Percentiles rank a stretch among this genome's conserved stretches.
These are phyloP conservation scores for Neomonachus schauinslandi DNA, from an alignment of 2,113 vertebrate species.

Conservation along the genomic window DNA sequence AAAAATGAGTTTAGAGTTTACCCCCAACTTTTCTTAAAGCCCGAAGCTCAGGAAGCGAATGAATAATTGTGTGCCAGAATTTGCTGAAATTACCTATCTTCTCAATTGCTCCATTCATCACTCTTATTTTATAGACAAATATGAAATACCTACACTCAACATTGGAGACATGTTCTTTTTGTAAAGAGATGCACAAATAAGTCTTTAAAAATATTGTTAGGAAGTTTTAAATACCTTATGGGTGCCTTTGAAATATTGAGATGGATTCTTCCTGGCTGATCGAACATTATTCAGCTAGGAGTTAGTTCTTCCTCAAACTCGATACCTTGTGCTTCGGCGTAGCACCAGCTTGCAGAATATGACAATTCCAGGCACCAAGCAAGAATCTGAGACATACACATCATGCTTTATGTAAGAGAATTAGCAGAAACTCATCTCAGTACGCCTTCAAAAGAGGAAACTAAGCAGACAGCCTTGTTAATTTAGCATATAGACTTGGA, in stretches of 20 bases:
- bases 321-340: conserved; percentile 15
- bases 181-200: neutral
- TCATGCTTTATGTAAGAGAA: conserved; percentile 82
- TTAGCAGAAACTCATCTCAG: conserved; percentile 84
- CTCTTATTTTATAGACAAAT: conserved; percentile 39
- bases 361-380: conserved; percentile 67
- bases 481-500: conserved; percentile 90
- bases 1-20: neutral
- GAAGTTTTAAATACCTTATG: conserved; percentile 47
- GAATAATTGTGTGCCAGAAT: conserved; percentile 33
- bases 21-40: neutral
- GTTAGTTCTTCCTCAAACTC: conserved; percentile 51
- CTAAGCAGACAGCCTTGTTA: conserved; percentile 88
- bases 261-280: conserved; percentile 52
- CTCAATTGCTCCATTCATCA: neutral
- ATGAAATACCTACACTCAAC: neutral
- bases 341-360: conserved; percentile 69
- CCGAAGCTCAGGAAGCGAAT: neutral
- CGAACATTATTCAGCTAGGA: conserved; percentile 49
- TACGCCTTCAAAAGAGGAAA: conserved; percentile 85
- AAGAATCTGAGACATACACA: conserved; percentile 72
- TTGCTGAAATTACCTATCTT: conserved; percentile 42
- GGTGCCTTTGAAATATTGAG: neutral
- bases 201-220: conserved; percentile 48
- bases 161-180: neutral